A percentile compares a stretch with the other conserved stretches of the same genome.
These are phyloP conservation scores for Porites divaricata DNA, from an alignment of 92 coral and sea anemone species.

Conservation along the genomic window DNA sequence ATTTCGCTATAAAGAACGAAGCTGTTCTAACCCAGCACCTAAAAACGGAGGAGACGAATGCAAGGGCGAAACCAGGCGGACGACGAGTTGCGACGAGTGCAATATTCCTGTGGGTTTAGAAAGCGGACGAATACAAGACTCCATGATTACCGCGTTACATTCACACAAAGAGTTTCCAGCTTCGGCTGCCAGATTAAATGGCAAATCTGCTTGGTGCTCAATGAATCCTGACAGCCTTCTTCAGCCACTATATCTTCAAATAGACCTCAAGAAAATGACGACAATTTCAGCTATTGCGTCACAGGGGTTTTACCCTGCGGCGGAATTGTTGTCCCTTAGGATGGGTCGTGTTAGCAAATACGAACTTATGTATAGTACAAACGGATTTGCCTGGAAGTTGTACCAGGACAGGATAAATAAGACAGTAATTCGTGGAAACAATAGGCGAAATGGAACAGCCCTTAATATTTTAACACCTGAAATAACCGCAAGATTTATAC, in stretches of 20 bases:
- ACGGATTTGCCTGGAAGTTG: conserved; percentile 72
- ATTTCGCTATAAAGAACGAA: conserved; percentile 72
- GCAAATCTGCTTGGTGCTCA: conserved; percentile 90
- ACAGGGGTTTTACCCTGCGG: conserved; percentile 80
- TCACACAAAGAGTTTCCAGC: conserved; percentile 80
- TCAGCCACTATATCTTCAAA: conserved; percentile 70
- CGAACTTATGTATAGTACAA: conserved; percentile 77
- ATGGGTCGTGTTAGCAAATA: conserved; percentile 89
- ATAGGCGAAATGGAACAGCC: conserved; percentile 55
- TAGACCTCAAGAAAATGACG: conserved; percentile 72
- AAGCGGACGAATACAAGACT: conserved; percentile 60
- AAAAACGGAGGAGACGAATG: conserved; percentile 79
- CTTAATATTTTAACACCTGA: conserved; percentile 66
- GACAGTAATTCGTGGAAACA: conserved; percentile 72
- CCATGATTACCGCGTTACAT: conserved; percentile 68
- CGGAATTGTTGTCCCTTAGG: conserved; percentile 62
- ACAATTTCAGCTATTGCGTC: conserved; percentile 80
- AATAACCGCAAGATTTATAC: conserved; percentile 73
- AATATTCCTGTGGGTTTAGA: conserved; percentile 80
- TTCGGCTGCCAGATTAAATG: conserved; percentile 68
- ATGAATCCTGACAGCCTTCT: conserved; percentile 31
- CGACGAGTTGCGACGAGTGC: conserved; percentile 74
- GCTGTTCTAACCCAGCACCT: conserved; percentile 82
- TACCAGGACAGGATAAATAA: conserved; percentile 56
- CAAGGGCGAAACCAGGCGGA: conserved; percentile 66